Conservation (phyloP, 2,888 invertebrate genomes). For the Volucella zonaria region DNA sequence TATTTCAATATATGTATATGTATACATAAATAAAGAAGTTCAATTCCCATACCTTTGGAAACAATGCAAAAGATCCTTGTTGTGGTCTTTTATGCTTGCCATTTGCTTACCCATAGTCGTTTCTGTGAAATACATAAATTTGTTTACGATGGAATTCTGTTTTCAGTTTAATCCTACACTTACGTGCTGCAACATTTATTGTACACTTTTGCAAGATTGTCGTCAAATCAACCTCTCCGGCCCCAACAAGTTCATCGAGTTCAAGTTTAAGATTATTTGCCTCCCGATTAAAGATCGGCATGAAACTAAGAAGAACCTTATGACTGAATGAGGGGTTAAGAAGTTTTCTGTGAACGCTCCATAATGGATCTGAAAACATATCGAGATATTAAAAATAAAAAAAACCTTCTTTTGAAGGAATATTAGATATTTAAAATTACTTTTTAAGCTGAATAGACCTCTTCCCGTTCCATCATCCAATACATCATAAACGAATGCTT, state of each 20-base stretch:
- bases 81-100: conserved; percentile 71
- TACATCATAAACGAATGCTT: conserved; percentile 78
- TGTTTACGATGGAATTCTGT: not conserved
- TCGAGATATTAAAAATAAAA: not conserved
- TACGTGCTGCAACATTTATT: conserved; percentile 79
- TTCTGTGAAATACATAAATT: conserved; percentile 71
- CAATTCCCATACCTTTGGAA: conserved; percentile 78
- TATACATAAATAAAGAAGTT: not conserved
- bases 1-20: not conserved
- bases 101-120: conserved; percentile 80
- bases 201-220: conserved; percentile 78
- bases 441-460: conserved; percentile 78
- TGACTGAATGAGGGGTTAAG: conserved; percentile 80
- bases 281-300: conserved; percentile 79
- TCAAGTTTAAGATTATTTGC: conserved; percentile 75
- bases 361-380: conserved; percentile 76
- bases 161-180: conserved; percentile 61
- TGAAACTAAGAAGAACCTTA: conserved; percentile 78
- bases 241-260: conserved; percentile 72
- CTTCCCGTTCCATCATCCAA: conserved; percentile 79
- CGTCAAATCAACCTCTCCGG: conserved; percentile 77
- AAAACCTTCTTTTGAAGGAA: not conserved
- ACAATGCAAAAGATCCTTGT: conserved; percentile 76
- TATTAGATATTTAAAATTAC: conserved; percentile 68
- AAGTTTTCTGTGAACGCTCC: conserved; percentile 79